Evolutionary conservation across 2,113 vertebrate species (phyloP), one percentile per base, ranked within the genome.

Genomic region (Xyliphius kryptos): DNA sequence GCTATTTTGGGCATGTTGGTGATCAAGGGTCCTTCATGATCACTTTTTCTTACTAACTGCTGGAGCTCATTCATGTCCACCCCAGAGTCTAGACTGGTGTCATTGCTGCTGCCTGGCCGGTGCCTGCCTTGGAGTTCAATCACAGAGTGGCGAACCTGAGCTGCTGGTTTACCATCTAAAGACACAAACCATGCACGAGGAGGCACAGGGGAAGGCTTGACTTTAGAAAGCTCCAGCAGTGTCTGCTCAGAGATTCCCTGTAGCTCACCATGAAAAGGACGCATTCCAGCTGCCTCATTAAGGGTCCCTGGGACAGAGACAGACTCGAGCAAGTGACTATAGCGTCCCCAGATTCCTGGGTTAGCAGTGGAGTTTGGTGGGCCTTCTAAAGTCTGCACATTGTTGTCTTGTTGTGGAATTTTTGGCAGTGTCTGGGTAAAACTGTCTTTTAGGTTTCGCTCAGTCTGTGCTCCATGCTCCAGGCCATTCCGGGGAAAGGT

Each of bases 1-100:
- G 75, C 19, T 62, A 67, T 76, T 57, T 89, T 88, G 0, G 86
- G 86, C 79, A 91, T 77, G 50, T 80, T 90, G 81, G 90, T 86
- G 43, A 89, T 74, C 5, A 89, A 91, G 1, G 88, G 92, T 66
- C 91, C 85, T 69, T 93, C 91, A 7, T 91, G 87, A 71, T 93
- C 91, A 0, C 85, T 74, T 74, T 91, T 93, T 0, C 89, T 76
- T 47, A 78, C 76, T 48, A 73, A 82, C 2, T 85, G 88, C 64
- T 87, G 91, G 16, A 86, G 92, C 78, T 97, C 95, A 12, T 94
- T 96, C 94, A 98, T 95, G 76, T 98, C 95, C 68, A 98, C 94
- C 1, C 95, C 95, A 0, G 95, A 98, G 78, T 98, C 95, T 65
- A 97, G 83, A 72, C 95, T 98, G 13, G 93, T 93, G 74, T 96